Base-by-base conservation (phyloP, 2,113 vertebrate species). In the Glaucidium brasilianum region DNA sequence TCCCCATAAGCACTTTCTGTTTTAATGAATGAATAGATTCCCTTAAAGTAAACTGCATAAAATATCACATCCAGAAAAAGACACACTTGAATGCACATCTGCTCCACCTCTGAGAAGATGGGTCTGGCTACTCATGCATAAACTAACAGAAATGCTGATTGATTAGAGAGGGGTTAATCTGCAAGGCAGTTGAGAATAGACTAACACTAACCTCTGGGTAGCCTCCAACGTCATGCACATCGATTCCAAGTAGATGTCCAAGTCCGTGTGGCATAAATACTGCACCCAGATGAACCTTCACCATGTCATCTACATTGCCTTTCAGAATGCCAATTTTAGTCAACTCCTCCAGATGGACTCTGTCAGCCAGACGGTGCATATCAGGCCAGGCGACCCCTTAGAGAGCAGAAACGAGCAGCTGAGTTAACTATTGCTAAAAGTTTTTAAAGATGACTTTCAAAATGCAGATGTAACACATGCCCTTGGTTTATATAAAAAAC, bases 231-330 rank as follows among this genome's bases (percentile, higher is more conserved):
- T 99, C 99, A 2, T 99, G 99, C 71, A 99, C 99, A 2, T 99
- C 99, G 11, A 99, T 99, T 92, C 99, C 99, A 97, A 99, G 98
- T 62, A 99, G 98, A 96, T 99, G 99, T 91, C 99, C 99, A 43
- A 99, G 98, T 52, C 99, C 99, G 3, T 99, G 99, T 56, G 99
- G 99, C 99, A 99, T 99, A 97, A 99, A 99, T 78, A 99, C 85
- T 1, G 99, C 97, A 32, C 99, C 99, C 97, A 99, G 73, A 97
- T 99, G 98, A 90, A 98, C 99, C 97, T 99, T 99, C 96, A 99
- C 83, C 99, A 99, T 99, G 97, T 99, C 99, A 10, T 99, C 99
- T 11, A 99, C 97, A 2, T 73, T 98, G 92, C 99, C 99, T 1
- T 39, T 97, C 96, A 99, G 97, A 72, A 99, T 92, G 72, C 99